Conservation (phyloP, 2,113 vertebrate genomes). For the Pipa parva region DNA sequence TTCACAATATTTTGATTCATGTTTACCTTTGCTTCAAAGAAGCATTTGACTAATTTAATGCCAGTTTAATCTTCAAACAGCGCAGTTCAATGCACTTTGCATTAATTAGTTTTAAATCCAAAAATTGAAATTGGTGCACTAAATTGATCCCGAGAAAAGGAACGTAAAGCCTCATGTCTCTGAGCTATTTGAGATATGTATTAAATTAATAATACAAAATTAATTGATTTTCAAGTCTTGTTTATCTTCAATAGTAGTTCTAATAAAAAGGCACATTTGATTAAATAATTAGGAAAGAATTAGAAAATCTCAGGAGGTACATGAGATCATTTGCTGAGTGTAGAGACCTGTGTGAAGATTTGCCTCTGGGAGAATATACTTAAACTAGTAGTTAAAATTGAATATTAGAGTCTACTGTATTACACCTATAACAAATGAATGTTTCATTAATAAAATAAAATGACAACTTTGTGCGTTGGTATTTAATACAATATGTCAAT, state of each 20-base stretch:
- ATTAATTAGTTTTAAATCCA: slow-evolving; percentile 47
- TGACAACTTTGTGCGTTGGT: too few species aligned
- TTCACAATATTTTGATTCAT: slow-evolving; percentile 50
- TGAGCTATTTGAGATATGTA: slow-evolving; percentile 27
- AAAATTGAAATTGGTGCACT: slow-evolving; percentile 46
- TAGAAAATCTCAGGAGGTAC: too few species aligned
- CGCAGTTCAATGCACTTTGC: slow-evolving; percentile 37
- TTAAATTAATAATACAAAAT: slow-evolving; percentile 38
- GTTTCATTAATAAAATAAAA: too few species aligned
- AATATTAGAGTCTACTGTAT: too few species aligned
- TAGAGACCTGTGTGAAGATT: too few species aligned
- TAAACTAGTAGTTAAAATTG: too few species aligned
- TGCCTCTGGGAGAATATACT: too few species aligned
- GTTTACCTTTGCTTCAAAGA: slow-evolving; percentile 52
- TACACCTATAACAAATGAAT: too few species aligned
- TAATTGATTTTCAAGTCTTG: slow-evolving; percentile 26
- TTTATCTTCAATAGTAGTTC: slow-evolving; percentile 24
- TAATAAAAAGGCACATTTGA: too few species aligned
- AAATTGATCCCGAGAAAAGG: slow-evolving; percentile 37
- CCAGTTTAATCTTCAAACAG: slow-evolving; percentile 45
- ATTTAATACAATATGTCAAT: too few species aligned
- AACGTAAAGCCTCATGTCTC: slow-evolving; percentile 32
- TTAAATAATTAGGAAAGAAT: too few species aligned
- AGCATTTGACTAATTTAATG: slow-evolving; percentile 45
- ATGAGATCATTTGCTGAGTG: too few species aligned